Conservation (phyloP, 2,888 invertebrate genomes). For the Lasioglossum zephyrum region DNA sequence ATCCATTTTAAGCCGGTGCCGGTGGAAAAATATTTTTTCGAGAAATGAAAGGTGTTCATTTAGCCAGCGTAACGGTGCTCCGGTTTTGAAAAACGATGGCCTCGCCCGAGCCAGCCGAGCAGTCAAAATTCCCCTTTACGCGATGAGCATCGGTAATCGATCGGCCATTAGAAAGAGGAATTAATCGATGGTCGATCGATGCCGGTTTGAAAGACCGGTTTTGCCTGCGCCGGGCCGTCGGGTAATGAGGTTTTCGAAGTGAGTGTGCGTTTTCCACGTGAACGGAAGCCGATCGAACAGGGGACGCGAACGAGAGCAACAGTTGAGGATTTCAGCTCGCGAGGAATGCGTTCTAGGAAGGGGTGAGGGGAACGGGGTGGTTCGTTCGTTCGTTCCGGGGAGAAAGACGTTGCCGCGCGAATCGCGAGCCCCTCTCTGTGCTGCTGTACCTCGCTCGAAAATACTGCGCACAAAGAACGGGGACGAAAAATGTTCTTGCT, state of each 20-base stretch:
- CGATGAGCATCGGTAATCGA: slow-evolving; percentile 19
- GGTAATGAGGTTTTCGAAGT: slow-evolving; percentile 46
- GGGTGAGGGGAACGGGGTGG: background rate
- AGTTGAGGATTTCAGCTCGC: slow-evolving; percentile 49
- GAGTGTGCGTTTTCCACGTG: slow-evolving; percentile 29
- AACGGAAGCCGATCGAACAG: slow-evolving; percentile 11
- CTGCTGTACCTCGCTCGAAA: background rate
- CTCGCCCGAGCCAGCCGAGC: background rate
- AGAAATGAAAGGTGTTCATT: background rate
- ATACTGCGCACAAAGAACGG: slow-evolving; percentile 24
- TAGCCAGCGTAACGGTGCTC: background rate
- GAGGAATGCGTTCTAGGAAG: slow-evolving; percentile 14
- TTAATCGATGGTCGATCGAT: slow-evolving; percentile 25
- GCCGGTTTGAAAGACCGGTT: slow-evolving; percentile 25
- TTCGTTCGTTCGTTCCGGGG: background rate
- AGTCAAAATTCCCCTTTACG: slow-evolving; percentile 17
- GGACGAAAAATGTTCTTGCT: slow-evolving; percentile 38
- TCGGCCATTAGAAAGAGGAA: slow-evolving; percentile 32
- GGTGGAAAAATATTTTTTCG: background rate
- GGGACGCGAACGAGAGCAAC: slow-evolving; percentile 39
- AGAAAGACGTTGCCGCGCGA: slow-evolving; percentile 34
- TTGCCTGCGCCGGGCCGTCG: background rate
- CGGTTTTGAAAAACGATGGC: background rate
- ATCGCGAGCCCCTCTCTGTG: background rate
- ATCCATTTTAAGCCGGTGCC: background rate